Evolutionary conservation across 2,888 invertebrate genomes (phyloP).

Genomic region (Myopa testacea): DNA sequence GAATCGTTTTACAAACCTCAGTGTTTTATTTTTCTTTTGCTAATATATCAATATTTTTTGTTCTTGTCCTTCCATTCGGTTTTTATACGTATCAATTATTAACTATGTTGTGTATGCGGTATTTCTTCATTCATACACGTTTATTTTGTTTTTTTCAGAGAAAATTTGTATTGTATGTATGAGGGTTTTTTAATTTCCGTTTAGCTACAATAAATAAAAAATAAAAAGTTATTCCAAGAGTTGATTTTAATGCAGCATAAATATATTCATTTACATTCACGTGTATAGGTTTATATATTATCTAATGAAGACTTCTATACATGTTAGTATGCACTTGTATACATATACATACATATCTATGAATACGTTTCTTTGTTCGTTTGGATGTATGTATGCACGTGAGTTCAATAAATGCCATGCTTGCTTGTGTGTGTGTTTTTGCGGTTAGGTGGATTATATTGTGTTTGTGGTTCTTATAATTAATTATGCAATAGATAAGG

Average conservation of each 20-base stretch:
- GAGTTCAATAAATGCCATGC: slow-evolving; percentile 14
- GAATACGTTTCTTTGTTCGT: neutral
- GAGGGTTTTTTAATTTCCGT: neutral
- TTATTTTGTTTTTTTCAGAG: slow-evolving; percentile 1
- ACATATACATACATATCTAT: slow-evolving; percentile 12
- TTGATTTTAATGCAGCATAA: neutral
- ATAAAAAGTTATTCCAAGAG: neutral
- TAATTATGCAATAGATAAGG: neutral
- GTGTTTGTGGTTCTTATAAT: neutral
- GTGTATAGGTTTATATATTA: neutral
- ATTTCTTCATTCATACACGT: neutral
- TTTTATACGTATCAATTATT: slow-evolving; percentile 22
- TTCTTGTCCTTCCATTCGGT: neutral
- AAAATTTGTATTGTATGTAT: neutral
- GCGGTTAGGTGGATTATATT: slow-evolving; percentile 22
- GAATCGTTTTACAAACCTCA: slow-evolving; percentile 24
- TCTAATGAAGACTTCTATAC: neutral
- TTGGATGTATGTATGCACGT: neutral
- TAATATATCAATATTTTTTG: slow-evolving; percentile 20
- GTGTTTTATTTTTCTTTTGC: neutral
- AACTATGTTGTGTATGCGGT: slow-evolving; percentile 1
- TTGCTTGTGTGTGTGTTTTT: slow-evolving; percentile 18
- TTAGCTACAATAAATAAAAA: slow-evolving; percentile 18
- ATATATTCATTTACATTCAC: slow-evolving; percentile 22
- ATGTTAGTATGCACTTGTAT: neutral